Evolutionary conservation across 2,113 vertebrate species (phyloP), one percentile per base, ranked within the genome.

Genomic region (Sinosuthora webbiana): DNA sequence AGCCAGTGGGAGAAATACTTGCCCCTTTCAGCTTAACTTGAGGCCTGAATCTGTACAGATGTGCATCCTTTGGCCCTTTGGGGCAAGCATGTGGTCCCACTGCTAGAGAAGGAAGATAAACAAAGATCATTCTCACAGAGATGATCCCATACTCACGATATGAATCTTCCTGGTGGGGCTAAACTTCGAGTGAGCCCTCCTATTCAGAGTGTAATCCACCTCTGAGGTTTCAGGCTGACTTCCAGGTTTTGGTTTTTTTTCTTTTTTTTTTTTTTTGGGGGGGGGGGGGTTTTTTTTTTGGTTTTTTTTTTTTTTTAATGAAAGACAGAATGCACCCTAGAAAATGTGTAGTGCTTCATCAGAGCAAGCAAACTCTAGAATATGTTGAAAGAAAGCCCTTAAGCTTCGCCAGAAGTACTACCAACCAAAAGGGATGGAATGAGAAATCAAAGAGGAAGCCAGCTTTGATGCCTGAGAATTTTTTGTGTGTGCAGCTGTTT

Each of bases 141-240:
- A 11, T 30, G 9, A 70, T 42, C 28, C 13, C 14, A 4, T 25
- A 21, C 22, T 76, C 28, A 15, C 0, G 0, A 35, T 33, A 15
- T 35, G 11, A 64, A 62, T 8, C 21, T 80, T 73, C 50, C 25
- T 15, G 17, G 8, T 4, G 4, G 4, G 19, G n/a, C 44, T 68
- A 62, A 57, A 49, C 5, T 7, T 17, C 37, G 31, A 87, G 42
- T 2, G 73, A 85, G 6, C 5, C 15, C 7, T 81, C 6, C 19
- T 31, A 21, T 16, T 67, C 6, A 28, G 30, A 45, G 3, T 44
- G 53, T 64, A 91, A 42, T 73, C 89, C 47, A 80, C 7, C 13
- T 74, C 82, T 60, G 41, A 71, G 5, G 13, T 53, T 90, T 88
- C 28, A 65, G 31, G 33, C 12, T 92, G 53, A 39, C n/a, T 80